Evolutionary conservation across 2,113 vertebrate species (phyloP).

Genomic region (Mus spicilegus): DNA sequence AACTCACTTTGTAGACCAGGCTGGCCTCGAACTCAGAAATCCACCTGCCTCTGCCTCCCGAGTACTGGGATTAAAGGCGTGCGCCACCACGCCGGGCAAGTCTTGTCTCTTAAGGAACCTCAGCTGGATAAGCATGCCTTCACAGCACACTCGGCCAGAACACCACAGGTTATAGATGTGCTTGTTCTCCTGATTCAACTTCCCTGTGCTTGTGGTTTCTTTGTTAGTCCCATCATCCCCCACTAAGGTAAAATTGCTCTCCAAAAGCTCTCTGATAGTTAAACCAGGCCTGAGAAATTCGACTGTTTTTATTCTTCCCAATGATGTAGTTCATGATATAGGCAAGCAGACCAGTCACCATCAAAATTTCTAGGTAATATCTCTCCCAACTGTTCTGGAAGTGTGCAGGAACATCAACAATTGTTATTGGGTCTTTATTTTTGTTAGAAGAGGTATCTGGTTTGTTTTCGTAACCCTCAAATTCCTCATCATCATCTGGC

Average conservation of each 20-base stretch:
- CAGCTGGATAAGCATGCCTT: conserved; percentile 98
- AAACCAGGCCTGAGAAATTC: conserved; percentile 97
- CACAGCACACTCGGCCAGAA: conserved; percentile 98
- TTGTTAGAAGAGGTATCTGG: conserved; percentile 87
- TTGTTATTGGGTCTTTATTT: conserved; percentile 95
- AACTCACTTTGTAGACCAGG: too few species aligned
- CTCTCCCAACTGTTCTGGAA: conserved; percentile 99
- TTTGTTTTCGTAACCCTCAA: conserved; percentile 95
- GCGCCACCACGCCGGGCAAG: too few species aligned
- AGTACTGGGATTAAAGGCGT: too few species aligned
- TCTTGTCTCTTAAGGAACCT: conserved; percentile 99
- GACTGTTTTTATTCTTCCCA: conserved; percentile 99
- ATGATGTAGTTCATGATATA: conserved; percentile 99
- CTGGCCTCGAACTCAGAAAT: too few species aligned
- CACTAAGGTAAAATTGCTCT: conserved; percentile 99
- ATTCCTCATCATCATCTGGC: conserved; percentile 96
- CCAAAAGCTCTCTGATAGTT: conserved; percentile 96
- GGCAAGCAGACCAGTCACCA: conserved; percentile 97
- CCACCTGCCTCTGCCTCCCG: too few species aligned
- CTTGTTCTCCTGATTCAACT: conserved; percentile 98
- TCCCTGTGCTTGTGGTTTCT: conserved; percentile 96
- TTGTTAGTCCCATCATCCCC: conserved; percentile 98
- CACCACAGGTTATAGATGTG: conserved; percentile 99
- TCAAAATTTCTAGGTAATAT: conserved; percentile 99
- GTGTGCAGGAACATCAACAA: conserved; percentile 96